Conservation (phyloP, 2,113 vertebrate genomes). For the Psilopsiagon aymara region DNA sequence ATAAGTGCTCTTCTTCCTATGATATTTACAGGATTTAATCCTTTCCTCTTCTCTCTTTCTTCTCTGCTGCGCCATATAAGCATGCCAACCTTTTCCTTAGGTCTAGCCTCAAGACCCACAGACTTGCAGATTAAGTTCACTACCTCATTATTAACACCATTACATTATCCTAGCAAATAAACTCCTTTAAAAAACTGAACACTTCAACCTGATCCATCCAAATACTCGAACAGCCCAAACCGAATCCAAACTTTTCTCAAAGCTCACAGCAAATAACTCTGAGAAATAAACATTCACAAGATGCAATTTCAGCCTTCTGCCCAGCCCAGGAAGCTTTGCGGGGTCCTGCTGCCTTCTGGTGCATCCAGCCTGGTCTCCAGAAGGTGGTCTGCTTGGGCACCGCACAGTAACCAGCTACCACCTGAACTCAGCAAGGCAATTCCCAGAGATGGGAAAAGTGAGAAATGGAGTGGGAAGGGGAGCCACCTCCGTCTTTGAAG, state of each 20-base stretch:
- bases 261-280: not conserved
- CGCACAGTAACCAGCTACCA: not conserved
- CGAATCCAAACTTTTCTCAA: not conserved
- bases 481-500: not conserved
- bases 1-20: not conserved
- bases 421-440: not conserved
- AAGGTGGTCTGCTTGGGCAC: not conserved
- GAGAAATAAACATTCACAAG: not conserved
- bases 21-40: not conserved
- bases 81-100: not conserved
- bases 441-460: not conserved
- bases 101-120: not conserved
- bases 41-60: not conserved
- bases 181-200: not conserved
- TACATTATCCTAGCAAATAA: not conserved
- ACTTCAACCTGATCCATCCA: not conserved
- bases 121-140: not conserved
- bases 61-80: not conserved
- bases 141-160: not conserved
- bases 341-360: not conserved
- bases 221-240: not conserved
- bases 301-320: not conserved
- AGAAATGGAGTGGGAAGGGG: not conserved
- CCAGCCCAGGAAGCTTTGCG: fast-evolving
- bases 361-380: not conserved